Evolutionary conservation across 2,113 vertebrate genomes (phyloP), one percentile per base, ranked within the genome.

Genomic region (Actenoides hombroni): DNA sequence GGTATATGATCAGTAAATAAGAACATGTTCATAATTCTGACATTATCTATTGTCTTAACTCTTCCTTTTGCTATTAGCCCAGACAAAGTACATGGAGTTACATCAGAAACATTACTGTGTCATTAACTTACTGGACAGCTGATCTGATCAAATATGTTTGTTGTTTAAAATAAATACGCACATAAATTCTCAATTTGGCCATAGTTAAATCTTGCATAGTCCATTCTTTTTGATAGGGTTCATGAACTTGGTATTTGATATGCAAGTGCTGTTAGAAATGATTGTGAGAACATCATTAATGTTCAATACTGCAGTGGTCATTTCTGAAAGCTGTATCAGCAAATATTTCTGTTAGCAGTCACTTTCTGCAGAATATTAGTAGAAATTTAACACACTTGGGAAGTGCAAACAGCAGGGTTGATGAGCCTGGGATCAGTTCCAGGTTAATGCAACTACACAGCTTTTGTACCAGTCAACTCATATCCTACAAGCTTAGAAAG

Each of bases 241-340:
- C 1, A 6, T 33, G 11, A 82, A 18, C 11, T 4, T 18, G 44
- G 31, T 29, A 51, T 87, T 91, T 68, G 61, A 39, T 57, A 61
- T 46, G 28, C 53, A 74, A 90, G 31, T 81, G 79, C 73, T 88
- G 6, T 8, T 93, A 56, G 31, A 79, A 80, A 74, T 25, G 40
- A n/a, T 86, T 64, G 16, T 31, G 86, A 91, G 69, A 26, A 40
- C 10, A 1, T 77, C 8, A 0, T 93, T 63, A 63, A 61, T 33
- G 77, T 86, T 68, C 83, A 64, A 0, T 48, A n/a, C 69, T 37
- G 57, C 69, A 69, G 35, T 48, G 84, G 86, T 64, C 64, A 86
- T 68, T 95, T 85, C 83, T 92, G 86, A 73, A 80, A 92, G 89
- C 91, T 92, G 60, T 28, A 59, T 95, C 83, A 92, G 86, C 89